These are phyloP conservation scores for Chorisops tibialis DNA, from an alignment of 2,888 invertebrate species.

Conservation along the genomic window DNA sequence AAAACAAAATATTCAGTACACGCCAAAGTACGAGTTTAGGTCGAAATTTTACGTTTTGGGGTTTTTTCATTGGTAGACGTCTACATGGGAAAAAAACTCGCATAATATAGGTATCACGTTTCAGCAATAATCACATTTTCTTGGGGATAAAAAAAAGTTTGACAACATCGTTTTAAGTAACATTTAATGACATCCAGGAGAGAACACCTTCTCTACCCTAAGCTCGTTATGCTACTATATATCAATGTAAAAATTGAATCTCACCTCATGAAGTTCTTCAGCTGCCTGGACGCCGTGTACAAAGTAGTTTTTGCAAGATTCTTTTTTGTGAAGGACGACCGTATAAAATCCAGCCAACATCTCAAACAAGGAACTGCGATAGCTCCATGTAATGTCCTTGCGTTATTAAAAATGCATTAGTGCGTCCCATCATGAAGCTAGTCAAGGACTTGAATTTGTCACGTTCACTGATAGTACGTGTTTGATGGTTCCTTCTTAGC, in stretches of 20 bases:
- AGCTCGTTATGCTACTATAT: no score
- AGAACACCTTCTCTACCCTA: not conserved
- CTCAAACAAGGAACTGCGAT: no score
- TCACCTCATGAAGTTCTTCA: conserved; percentile 7
- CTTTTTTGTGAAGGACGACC: no score
- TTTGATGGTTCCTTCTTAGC: conserved; percentile 7
- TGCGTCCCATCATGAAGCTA: conserved; percentile 13
- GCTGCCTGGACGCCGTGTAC: not conserved
- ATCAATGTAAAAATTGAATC: no score
- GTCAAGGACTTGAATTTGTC: conserved; percentile 21
- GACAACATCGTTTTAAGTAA: conserved; percentile 21
- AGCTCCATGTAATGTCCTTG: conserved; percentile 14
- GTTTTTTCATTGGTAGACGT: no score
- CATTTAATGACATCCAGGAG: conserved; percentile 19
- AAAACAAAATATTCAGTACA: no score
- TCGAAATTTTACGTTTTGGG: no score
- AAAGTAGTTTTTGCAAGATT: no score
- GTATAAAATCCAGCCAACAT: no score
- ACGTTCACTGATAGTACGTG: conserved; percentile 27
- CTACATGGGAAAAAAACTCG: no score
- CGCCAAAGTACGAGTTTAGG: no score
- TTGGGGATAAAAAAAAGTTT: not conserved
- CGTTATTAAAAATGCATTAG: conserved; percentile 33
- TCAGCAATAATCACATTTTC: conserved; percentile 5
- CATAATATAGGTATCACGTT: no score